Evolutionary conservation across 92 coral and sea anemone species (phyloP).

Genomic region (Metridium senile): DNA sequence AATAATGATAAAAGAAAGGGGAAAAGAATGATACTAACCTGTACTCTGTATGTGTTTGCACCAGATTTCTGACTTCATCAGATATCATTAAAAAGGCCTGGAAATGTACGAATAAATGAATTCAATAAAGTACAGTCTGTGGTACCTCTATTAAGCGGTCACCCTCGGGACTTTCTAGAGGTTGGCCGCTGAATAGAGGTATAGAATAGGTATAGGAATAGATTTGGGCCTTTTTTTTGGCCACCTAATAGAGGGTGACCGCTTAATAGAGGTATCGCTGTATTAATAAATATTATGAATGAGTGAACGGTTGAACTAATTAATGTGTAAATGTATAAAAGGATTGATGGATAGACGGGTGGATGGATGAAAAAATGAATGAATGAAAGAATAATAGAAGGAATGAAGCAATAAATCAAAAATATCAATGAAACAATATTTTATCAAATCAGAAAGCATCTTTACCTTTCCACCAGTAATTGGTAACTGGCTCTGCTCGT

Average conservation of each 20-base stretch:
- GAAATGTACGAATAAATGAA: background rate
- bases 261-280: background rate
- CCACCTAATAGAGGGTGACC: too few relatives aligned
- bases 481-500: conserved; percentile 88
- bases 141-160: too few relatives aligned
- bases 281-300: background rate
- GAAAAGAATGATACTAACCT: too few relatives aligned
- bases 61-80: conserved; percentile 77
- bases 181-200: background rate
- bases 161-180: too few relatives aligned
- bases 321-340: background rate
- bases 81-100: conserved; percentile 97
- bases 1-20: too few relatives aligned
- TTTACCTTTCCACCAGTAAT: conserved; percentile 97
- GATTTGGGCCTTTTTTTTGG: too few relatives aligned
- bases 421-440: background rate
- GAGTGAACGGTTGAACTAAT: background rate
- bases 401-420: background rate
- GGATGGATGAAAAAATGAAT: background rate
- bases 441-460: background rate
- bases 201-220: too few relatives aligned
- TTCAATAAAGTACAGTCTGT: too few relatives aligned
- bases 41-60: conserved; percentile 74
- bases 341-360: background rate
- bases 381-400: too few relatives aligned